phyloP scores from a whole-genome alignment of 2,888 invertebrate species.

The Limnephilus marmoratus region DNA sequence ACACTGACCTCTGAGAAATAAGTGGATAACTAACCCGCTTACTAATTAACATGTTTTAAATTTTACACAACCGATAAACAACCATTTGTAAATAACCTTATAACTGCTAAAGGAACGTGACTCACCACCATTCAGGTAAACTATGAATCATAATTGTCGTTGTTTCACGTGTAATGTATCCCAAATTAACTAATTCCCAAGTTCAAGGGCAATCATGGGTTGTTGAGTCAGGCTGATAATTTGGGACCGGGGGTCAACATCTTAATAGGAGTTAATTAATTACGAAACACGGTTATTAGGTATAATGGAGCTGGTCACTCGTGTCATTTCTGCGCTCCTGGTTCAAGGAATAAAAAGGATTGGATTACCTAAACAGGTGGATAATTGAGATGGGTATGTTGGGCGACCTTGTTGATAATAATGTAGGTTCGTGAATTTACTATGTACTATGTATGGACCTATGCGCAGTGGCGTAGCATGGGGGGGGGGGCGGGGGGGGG shows the following conservation, averaged over 20 bases:
- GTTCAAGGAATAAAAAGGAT: neutral
- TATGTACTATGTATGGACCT: neutral
- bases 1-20: too few relatives aligned
- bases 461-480: too few relatives aligned
- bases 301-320: neutral
- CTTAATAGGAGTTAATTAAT: slow-evolving; percentile 2
- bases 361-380: neutral
- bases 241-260: neutral
- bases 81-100: too few relatives aligned
- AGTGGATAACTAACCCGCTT: too few relatives aligned
- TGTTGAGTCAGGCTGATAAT: neutral
- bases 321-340: neutral
- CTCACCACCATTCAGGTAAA: too few relatives aligned
- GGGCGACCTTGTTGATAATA: neutral
- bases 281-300: neutral
- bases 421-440: neutral
- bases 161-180: neutral
- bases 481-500: too few relatives aligned
- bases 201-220: neutral
- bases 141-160: neutral
- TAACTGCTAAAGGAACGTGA: too few relatives aligned
- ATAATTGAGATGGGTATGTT: neutral
- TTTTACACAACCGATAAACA: too few relatives aligned
- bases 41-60: too few relatives aligned
- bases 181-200: neutral